phyloP scores from a whole-genome alignment of 2,888 invertebrate species.

The Cerceris ruficornis region DNA sequence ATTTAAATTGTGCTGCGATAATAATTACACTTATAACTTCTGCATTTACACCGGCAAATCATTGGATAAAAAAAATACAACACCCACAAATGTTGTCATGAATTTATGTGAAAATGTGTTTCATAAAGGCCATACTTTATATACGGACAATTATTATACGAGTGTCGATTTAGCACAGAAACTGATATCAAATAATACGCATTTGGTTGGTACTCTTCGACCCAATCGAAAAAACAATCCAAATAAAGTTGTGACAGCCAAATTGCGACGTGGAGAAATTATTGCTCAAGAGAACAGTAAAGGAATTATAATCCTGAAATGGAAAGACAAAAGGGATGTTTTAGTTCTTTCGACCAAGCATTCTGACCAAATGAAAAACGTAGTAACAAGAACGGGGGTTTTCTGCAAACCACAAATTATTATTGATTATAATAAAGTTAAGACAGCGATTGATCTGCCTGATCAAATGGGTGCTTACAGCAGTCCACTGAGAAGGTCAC shows the following conservation, averaged over 20 bases:
- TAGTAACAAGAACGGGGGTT: constrained; percentile 33
- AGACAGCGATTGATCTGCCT: constrained; percentile 42
- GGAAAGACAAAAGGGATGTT: constrained; percentile 47
- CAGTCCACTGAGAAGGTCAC: constrained; percentile 46
- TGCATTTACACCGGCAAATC: constrained; percentile 49
- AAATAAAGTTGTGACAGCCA: constrained; percentile 31
- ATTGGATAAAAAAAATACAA: constrained; percentile 32
- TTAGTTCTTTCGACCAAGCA: constrained; percentile 73
- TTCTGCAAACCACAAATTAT: constrained; percentile 34
- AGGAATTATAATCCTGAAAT: constrained; percentile 54
- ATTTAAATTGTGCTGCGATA: constrained; percentile 63
- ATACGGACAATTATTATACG: constrained; percentile 70
- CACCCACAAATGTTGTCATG: constrained; percentile 42
- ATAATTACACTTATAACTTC: constrained; percentile 45
- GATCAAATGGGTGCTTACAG: constrained; percentile 49
- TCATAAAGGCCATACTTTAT: constrained; percentile 64
- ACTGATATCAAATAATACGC: constrained; percentile 63
- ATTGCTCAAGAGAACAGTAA: constrained; percentile 28
- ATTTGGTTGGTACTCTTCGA: constrained; percentile 63
- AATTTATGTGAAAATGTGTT: constrained; percentile 43
- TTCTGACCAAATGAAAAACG: constrained; percentile 49
- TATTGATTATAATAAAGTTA: constrained; percentile 51
- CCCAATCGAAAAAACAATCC: constrained; percentile 40
- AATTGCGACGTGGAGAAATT: constrained; percentile 60
- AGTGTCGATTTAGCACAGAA: constrained; percentile 59